Base-by-base conservation (phyloP, 1,140 invertebrate genomes). In the Lerema accius region DNA sequence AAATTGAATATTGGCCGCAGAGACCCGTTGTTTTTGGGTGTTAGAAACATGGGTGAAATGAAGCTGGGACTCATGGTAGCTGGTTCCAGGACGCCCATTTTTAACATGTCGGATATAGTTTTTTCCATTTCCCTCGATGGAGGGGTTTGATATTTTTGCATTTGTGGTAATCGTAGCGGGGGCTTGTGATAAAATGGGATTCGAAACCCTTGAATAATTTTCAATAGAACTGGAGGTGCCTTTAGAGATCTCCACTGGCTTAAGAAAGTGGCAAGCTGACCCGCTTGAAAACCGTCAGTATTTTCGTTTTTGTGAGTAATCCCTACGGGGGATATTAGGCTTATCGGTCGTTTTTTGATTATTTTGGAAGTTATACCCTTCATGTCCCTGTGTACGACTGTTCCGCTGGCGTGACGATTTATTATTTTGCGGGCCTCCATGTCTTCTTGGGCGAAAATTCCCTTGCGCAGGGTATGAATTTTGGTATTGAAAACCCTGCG, bases 1-100 rank as follows among this genome's bases (percentile, higher is more conserved):
- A 49, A n/a, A 11, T 35, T 49, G 46, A 49, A 49, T 15, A 49
- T 32, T 28, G 46, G 46, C 13, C 46, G 26, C 10, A 14, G 13
- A 14, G 5, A 49, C 0, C 46, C 46, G 46, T 49, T 32, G 23
- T 16, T 16, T 15, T 49, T 49, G 3, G 5, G 23, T 13, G 16
- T 15, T 15, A 49, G 32, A 32, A 49, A 49, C 26, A 49, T 28
- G 9, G 23, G 14, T 10, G 46, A 49, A 13, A 49, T 13, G 46
- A 49, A 49, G 15, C 46, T 49, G 26, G 46, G 46, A 32, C 3
- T 15, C 4, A 32, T 11, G 13, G 2, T 3, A 28, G 7, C 10
- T 4, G 7, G 23, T 49, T 49, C 46, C 5, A 49, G 13, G n/a
- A 49, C 14, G 13, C 46, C 46, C 28, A 32, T 32, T 32, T 32